Base-by-base conservation (phyloP, 2,113 vertebrate genomes). In the Oreocharis arfaki region DNA sequence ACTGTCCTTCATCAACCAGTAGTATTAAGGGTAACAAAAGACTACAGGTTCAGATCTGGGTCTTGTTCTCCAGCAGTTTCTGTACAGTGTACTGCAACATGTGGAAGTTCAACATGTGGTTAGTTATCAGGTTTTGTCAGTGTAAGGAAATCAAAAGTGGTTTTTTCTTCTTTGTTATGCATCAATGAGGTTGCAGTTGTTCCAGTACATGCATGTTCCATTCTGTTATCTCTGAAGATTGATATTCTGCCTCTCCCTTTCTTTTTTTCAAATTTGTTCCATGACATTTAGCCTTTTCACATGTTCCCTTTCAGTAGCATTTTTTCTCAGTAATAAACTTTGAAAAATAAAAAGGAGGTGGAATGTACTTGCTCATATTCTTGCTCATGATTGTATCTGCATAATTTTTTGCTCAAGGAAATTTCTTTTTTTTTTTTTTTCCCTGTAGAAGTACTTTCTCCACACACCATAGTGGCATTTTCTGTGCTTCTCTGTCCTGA, bases 81-180 rank as follows among this genome's bases (percentile, higher is more conserved):
- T 90, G 30, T 41, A 50, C 39, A 52, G 16, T 26, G 12, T 67
- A 50, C 55, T 91, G 79, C 39, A 55, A 50, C 7, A 63, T 74
- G 67, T 91, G 94, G 93, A 95, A 96, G 94, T 83, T 93, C 74
- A 91, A 59, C 22, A 26, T 95, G 87, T 78, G 96, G 95, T 96
- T 96, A 59, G 59, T 94, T 95, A 96, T 95, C 93, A 92, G 59
- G 23, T 90, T 83, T 80, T 16, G 30, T 88, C 92, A 68, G 63
- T 59, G 47, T 84, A 50, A 93, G 92, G 82, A 96, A 96, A 97
- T 93, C 84, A 91, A 82, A 96, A 91, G 96, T 47, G 71, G 11
- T 84, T 88, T 95, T 95, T 93, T 84, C 60, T 93, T 91, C 67
- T 87, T 91, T 88, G 70, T 91, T 80, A n/a, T 78, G 63, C 22